Base-by-base conservation (phyloP, 2,888 invertebrate genomes). In the Sesia apiformis region DNA sequence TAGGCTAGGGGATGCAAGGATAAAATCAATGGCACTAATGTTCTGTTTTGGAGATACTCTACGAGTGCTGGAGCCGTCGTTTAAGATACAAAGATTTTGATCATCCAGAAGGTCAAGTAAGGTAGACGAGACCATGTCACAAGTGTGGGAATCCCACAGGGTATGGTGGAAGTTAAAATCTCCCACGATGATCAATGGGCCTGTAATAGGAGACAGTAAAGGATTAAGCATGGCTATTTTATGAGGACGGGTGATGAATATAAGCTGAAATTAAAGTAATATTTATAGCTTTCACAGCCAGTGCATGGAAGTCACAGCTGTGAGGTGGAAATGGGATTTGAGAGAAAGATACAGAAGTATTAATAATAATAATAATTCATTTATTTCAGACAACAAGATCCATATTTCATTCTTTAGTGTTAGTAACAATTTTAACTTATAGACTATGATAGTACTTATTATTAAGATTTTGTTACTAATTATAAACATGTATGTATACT, bases 321-420 rank as follows among this genome's bases (percentile, higher is more conserved):
- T 55, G 54, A 6, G 55, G 38, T 5, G 53, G 56, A 38, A 60
- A 43, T 5, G 4, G 40, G n/a, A 60, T 54, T 43, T 40, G 56
- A 38, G 58, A 52, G 4, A n/a, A n/a, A n/a, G n/a, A n/a, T n/a
- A n/a, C n/a, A n/a, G n/a, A n/a, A n/a, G n/a, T n/a, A n/a, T n/a
- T n/a, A n/a, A n/a, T n/a, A n/a, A n/a, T n/a, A n/a, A n/a, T n/a
- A n/a, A n/a, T n/a, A n/a, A n/a, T n/a, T n/a, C n/a, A n/a, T n/a
- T n/a, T n/a, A n/a, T n/a, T n/a, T n/a, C n/a, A n/a, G n/a, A n/a
- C n/a, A n/a, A n/a, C n/a, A n/a, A n/a, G n/a, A n/a, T n/a, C n/a
- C n/a, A n/a, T n/a, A n/a, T n/a, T n/a, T n/a, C n/a, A n/a, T n/a
- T n/a, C n/a, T n/a, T n/a, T n/a, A n/a, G n/a, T n/a, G n/a, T n/a